phyloP scores from a whole-genome alignment of 2,797 vertebrate genomes.

The Gymnoscopelus braueri region DNA sequence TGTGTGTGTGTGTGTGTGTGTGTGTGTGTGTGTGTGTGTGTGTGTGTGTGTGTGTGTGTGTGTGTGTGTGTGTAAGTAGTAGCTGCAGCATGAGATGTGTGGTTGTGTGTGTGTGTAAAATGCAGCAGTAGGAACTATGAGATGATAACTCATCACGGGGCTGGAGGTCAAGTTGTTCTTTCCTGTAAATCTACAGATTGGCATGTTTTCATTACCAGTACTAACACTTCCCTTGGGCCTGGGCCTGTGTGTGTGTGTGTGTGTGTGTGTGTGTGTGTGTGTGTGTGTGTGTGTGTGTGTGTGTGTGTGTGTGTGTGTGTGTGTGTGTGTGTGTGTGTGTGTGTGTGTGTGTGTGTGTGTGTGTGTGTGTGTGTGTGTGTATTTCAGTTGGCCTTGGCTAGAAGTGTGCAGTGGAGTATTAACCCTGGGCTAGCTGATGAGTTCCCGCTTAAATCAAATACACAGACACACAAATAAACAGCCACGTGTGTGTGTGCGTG shows the following conservation, averaged over 20 bases:
- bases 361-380: slow-evolving; percentile 40
- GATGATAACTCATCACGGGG: slow-evolving; percentile 65
- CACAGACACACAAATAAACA: not conserved
- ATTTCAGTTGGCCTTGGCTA: slow-evolving; percentile 61
- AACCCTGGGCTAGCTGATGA: slow-evolving; percentile 63
- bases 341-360: slow-evolving; percentile 36
- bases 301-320: not conserved
- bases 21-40: slow-evolving; percentile 1
- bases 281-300: slow-evolving; percentile 21
- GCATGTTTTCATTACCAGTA: slow-evolving; percentile 78
- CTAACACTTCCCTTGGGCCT: slow-evolving; percentile 59
- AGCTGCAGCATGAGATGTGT: too few species aligned
- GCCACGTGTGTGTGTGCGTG: not conserved
- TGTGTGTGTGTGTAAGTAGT: not conserved
- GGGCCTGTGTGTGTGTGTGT: not conserved
- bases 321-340: slow-evolving; percentile 12
- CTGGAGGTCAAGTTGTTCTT: slow-evolving; percentile 74
- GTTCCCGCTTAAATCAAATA: slow-evolving; percentile 65
- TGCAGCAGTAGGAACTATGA: slow-evolving; percentile 45
- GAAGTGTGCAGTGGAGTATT: slow-evolving; percentile 51
- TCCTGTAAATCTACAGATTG: slow-evolving; percentile 79
- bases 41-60: slow-evolving; percentile 3
- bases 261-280: slow-evolving; percentile 9
- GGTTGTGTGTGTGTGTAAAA: slow-evolving; percentile 20
- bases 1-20: not conserved